These are phyloP conservation scores for Tipula lateralis DNA, from an alignment of 2,888 invertebrate species.

Conservation along the genomic window DNA sequence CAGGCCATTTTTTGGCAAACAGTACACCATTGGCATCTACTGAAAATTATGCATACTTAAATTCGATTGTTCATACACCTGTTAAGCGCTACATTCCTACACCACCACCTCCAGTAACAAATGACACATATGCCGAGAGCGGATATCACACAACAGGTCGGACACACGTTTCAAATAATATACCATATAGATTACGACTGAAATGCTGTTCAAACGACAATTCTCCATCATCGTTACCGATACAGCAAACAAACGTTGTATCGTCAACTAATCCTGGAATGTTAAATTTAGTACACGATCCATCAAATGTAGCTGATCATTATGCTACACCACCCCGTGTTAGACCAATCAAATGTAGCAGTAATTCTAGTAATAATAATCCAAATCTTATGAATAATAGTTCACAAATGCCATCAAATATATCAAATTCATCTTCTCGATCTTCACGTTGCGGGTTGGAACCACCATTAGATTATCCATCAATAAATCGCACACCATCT, in stretches of 20 bases:
- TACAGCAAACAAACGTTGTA: constrained; percentile 2
- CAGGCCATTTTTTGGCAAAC: constrained; percentile 41
- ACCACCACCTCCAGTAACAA: constrained; percentile 43
- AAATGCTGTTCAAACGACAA: constrained; percentile 44
- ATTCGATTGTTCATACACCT: constrained; percentile 49
- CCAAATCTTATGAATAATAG: constrained; percentile 25
- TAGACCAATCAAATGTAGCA: constrained; percentile 34
- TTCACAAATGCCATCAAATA: constrained; percentile 12
- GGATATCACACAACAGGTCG: constrained; percentile 34
- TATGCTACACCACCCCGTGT: constrained; percentile 42
- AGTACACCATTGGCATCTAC: constrained; percentile 42
- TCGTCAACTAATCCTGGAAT: constrained; percentile 34
- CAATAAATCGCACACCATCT: constrained; percentile 38
- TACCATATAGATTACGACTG: constrained; percentile 44
- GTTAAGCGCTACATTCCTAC: constrained; percentile 49
- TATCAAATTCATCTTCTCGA: neutral
- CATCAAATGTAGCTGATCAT: constrained; percentile 37
- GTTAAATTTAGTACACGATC: neutral
- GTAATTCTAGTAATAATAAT: constrained; percentile 4
- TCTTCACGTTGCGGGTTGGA: neutral
- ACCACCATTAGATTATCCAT: constrained; percentile 35
- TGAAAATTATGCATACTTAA: constrained; percentile 45
- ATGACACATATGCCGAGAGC: constrained; percentile 32
- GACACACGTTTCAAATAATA: constrained; percentile 38
- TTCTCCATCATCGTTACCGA: constrained; percentile 12